phyloP scores from a whole-genome alignment of 1,140 invertebrate genomes.

The Orussus abietinus region DNA sequence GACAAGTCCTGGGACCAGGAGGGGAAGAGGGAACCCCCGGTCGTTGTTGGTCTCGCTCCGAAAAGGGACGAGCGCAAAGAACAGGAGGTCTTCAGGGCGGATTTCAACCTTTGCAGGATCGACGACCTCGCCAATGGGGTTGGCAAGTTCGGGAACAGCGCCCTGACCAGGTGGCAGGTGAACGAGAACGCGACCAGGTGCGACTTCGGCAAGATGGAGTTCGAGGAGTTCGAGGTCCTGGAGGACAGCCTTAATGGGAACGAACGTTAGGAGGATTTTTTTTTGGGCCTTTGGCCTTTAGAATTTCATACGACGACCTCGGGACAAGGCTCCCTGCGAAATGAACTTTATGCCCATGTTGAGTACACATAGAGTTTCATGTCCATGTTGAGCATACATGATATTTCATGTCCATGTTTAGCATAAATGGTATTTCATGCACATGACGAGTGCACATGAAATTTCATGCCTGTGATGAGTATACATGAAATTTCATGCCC shows the following conservation, averaged over 20 bases:
- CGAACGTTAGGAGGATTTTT: conserved; percentile 26
- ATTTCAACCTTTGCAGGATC: conserved; percentile 41
- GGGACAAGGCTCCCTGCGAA: no score
- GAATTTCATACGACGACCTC: no score
- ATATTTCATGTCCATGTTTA: no score
- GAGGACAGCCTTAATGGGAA: conserved; percentile 60
- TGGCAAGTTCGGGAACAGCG: conserved; percentile 38
- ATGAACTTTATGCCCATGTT: no score
- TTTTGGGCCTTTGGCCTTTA: no score
- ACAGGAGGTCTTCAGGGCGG: conserved; percentile 28
- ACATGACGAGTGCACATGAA: no score
- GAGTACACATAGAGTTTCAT: no score
- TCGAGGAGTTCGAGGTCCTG: conserved; percentile 74
- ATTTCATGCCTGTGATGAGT: no score
- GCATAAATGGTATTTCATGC: no score
- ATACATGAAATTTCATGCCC: no score
- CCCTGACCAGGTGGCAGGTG: conserved; percentile 45
- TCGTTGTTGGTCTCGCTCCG: conserved; percentile 43
- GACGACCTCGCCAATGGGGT: conserved; percentile 25
- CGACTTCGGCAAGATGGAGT: conserved; percentile 76
- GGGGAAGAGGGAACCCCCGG: conserved; percentile 41
- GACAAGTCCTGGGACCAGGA: conserved; percentile 15
- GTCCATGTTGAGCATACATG: no score
- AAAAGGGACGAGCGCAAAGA: conserved; percentile 49
- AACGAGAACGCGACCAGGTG: conserved; percentile 46